Evolutionary conservation across 2,888 invertebrate genomes (phyloP).

Genomic region (Calameuta idolon): DNA sequence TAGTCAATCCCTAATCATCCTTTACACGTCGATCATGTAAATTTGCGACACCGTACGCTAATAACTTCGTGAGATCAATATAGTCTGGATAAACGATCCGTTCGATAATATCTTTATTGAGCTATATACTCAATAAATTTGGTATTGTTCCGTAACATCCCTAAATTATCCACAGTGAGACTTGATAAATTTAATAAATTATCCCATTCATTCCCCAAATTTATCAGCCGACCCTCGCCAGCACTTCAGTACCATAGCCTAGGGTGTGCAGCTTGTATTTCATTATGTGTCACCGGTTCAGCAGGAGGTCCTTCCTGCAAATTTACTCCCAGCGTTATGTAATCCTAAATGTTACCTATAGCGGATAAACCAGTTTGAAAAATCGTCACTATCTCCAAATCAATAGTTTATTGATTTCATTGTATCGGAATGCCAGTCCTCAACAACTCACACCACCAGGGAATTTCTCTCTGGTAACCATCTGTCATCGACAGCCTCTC

Average conservation of each 20-base stretch:
- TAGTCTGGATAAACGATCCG: not conserved
- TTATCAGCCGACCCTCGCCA: conserved; percentile 44
- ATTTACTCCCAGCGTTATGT: not conserved
- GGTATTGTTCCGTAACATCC: not conserved
- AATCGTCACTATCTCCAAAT: not conserved
- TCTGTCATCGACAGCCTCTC: conserved; percentile 60
- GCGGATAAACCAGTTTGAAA: not conserved
- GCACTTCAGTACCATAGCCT: conserved; percentile 11
- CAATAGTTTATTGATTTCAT: conserved; percentile 55
- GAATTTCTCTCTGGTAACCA: conserved; percentile 59
- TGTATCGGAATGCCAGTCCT: conserved; percentile 26
- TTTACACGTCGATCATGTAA: not conserved
- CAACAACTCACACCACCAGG: conserved; percentile 40
- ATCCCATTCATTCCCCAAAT: conserved; percentile 51
- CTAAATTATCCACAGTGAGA: conserved; percentile 16
- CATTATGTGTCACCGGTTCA: conserved; percentile 40
- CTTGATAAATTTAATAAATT: conserved; percentile 60
- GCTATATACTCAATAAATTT: not conserved
- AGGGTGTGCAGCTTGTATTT: conserved; percentile 42
- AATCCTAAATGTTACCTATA: not conserved
- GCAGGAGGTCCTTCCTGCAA: conserved; percentile 13
- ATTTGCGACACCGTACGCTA: not conserved
- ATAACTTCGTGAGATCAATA: not conserved
- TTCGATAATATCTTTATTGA: not conserved
- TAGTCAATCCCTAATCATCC: not conserved